These are phyloP conservation scores for Eristalis pertinax DNA, from an alignment of 2,888 invertebrate genomes.

Conservation along the genomic window DNA sequence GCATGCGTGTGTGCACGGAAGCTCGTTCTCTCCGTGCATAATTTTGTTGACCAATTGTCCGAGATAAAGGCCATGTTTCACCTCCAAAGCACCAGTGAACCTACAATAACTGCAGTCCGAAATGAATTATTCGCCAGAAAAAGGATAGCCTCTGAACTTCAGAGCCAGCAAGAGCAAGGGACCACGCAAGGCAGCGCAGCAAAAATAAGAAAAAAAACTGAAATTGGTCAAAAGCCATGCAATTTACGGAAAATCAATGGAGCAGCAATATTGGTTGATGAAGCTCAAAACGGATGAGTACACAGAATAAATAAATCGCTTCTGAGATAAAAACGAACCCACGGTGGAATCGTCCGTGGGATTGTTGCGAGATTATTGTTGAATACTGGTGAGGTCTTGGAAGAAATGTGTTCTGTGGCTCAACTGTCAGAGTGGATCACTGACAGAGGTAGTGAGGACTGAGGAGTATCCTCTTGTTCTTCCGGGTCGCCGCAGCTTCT, in stretches of 20 bases:
- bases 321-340: constrained; percentile 69
- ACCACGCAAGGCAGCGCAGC: neutral
- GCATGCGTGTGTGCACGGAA: constrained; percentile 30
- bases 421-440: too few species aligned
- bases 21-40: constrained; percentile 41
- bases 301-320: constrained; percentile 79
- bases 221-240: constrained; percentile 80
- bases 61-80: constrained; percentile 71
- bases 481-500: too few species aligned
- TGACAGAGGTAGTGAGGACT: too few species aligned
- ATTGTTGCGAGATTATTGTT: too few species aligned
- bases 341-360: constrained; percentile 52
- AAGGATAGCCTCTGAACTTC: neutral
- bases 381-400: too few species aligned
- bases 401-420: too few species aligned
- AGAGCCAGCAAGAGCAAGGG: neutral
- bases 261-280: constrained; percentile 80
- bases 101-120: constrained; percentile 65
- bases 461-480: too few species aligned
- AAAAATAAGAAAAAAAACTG: constrained; percentile 38
- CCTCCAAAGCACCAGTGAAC: constrained; percentile 65
- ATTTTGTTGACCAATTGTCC: constrained; percentile 71
- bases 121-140: constrained; percentile 60
- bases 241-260: constrained; percentile 82
- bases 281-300: constrained; percentile 81